Evolutionary conservation across 2,888 invertebrate species (phyloP), one percentile per base, ranked within the genome.

Genomic region (Amphipyra berbera): DNA sequence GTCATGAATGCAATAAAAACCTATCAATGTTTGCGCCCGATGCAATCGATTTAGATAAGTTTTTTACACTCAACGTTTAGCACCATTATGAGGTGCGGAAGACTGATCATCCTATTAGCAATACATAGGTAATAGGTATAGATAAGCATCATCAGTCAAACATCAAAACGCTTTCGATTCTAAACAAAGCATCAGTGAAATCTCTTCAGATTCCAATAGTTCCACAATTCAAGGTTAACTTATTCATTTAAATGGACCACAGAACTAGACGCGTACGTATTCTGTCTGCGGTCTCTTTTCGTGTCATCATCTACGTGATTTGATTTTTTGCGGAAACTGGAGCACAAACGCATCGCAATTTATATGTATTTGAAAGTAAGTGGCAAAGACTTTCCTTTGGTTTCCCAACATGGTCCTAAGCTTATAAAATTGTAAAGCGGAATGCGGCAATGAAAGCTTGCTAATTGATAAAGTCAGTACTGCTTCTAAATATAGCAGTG

Each of bases 301-400:
- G 82, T 88, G 88, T 87, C 88, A 84, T 70, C 64, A 74, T 60
- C 59, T 66, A 90, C 91, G 91, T 93, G 93, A 85, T 88, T 84
- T 75, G 89, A 73, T 84, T 89, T 82, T 76, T 79, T 68, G 69
- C 75, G 73, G 73, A 83, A 84, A 83, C 83, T 79, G 77, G 79
- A 84, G 77, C 79, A 79, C 71, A 79, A 81, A 76, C 67, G 66
- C 68, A 78, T 77, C 70, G 79, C 77, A 78, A 84, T 83, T 83
- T 85, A 81, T 82, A 73, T 74, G 78, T 81, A 82, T 83, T 81
- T 78, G 76, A 82, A 86, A 78, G 86, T 85, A 87, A 87, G 80
- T 82, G 76, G 75, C 73, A 62, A 59, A 55, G 42, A 86, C 88
- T 87, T 88, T 87, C 86, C 69, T 79, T 81, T 63, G 74, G 76